Conservation (phyloP, 37 sponge, comb jelly and placozoan species). For the Aphrocallistes beatrix region DNA sequence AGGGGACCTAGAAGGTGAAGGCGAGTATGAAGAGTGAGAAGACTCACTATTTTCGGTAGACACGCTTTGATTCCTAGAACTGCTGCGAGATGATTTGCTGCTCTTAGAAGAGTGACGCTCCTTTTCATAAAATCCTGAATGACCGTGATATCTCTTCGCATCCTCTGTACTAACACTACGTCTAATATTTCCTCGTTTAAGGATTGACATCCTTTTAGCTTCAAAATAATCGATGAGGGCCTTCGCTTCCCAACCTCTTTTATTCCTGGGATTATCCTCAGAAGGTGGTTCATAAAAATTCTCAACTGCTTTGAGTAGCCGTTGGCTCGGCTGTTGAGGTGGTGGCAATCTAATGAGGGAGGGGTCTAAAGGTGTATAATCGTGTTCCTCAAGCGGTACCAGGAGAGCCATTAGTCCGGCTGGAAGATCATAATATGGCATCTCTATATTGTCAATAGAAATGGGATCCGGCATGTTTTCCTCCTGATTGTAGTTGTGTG, state of each 20-base stretch:
- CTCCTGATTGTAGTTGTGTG: no score
- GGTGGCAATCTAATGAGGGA: slow-evolving; percentile 52
- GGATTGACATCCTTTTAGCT: slow-evolving; percentile 43
- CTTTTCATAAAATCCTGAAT: background rate
- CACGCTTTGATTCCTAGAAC: background rate
- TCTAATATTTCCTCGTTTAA: background rate
- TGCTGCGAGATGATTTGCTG: background rate
- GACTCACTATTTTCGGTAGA: background rate
- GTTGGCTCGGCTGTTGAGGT: slow-evolving; percentile 75
- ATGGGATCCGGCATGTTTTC: background rate
- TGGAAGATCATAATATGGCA: slow-evolving; percentile 93
- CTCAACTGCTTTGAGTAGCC: slow-evolving; percentile 81
- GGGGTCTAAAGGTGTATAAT: slow-evolving; percentile 61
- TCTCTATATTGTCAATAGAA: slow-evolving; percentile 19
- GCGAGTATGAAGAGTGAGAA: background rate
- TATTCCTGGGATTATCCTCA: slow-evolving; percentile 42
- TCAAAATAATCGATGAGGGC: slow-evolving; percentile 68
- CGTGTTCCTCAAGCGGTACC: slow-evolving; percentile 60
- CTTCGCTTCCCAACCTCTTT: slow-evolving; percentile 87
- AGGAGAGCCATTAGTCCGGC: slow-evolving; percentile 84
- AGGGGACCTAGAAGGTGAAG: background rate
- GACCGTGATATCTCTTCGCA: background rate
- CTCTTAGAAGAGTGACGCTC: background rate
- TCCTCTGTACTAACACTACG: background rate
- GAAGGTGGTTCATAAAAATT: slow-evolving; percentile 60